These are phyloP conservation scores for Sitobion miscanthi DNA, from an alignment of 1,140 invertebrate genomes.

Conservation along the genomic window DNA sequence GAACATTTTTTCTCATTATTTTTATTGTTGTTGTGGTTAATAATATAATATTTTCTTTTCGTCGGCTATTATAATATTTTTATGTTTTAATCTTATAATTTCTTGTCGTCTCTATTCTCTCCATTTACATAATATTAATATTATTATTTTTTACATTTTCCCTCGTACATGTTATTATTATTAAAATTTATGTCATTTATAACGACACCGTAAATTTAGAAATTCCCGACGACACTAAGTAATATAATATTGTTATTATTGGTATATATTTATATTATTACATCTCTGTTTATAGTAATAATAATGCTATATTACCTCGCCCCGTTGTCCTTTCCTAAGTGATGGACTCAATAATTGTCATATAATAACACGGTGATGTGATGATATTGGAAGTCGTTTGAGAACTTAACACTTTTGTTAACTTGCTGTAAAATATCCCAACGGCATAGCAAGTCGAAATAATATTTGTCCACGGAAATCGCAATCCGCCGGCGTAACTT, in stretches of 20 bases:
- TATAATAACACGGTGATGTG: background rate
- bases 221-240: background rate
- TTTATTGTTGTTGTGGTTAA: background rate
- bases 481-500: background rate
- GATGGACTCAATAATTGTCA: background rate
- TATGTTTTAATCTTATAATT: background rate
- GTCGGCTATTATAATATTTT: background rate
- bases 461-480: background rate
- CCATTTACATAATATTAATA: background rate
- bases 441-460: constrained; percentile 55
- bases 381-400: background rate
- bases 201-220: background rate
- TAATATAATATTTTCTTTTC: background rate
- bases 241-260: too few species aligned
- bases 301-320: background rate
- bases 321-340: too few species aligned
- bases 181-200: too few species aligned
- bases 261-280: too few species aligned
- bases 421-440: constrained; percentile 52
- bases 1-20: background rate
- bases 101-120: background rate
- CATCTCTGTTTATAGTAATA: background rate
- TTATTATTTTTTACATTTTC: too few species aligned
- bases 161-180: too few species aligned
- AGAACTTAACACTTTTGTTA: background rate